Conservation (phyloP, 2,888 invertebrate genomes). For the Holacanthella duospinosa region DNA sequence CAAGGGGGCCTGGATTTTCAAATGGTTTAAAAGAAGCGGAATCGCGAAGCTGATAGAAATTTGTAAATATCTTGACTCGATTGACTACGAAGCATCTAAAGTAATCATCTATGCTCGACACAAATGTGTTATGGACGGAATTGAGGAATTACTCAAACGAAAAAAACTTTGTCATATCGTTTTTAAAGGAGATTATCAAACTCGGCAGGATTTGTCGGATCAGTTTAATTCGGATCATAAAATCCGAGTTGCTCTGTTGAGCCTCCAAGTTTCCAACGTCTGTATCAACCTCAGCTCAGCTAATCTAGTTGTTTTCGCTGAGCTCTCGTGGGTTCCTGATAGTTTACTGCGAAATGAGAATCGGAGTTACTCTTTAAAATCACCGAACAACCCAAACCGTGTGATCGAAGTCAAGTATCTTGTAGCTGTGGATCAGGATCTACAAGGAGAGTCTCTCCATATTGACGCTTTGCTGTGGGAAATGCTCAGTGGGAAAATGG, state of each 20-base stretch:
- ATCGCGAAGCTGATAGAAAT: background rate
- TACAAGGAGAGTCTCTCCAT: no score
- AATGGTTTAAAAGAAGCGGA: background rate
- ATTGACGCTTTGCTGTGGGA: constrained; percentile 4
- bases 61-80: background rate
- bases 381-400: background rate
- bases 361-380: background rate
- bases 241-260: constrained; percentile 2
- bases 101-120: constrained; percentile 5
- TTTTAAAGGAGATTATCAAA: background rate
- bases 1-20: background rate
- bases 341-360: constrained; percentile 1
- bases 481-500: constrained; percentile 5
- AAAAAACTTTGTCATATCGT: background rate
- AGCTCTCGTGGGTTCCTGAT: constrained; percentile 6
- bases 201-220: background rate
- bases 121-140: background rate
- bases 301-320: background rate
- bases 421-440: background rate
- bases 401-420: constrained; percentile 1
- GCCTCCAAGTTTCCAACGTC: background rate
- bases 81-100: background rate
- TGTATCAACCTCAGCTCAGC: background rate
- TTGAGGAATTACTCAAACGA: background rate
- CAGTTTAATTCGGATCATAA: background rate